Base-by-base conservation (phyloP, 2,797 vertebrate genomes). In the Coreius guichenoti region DNA sequence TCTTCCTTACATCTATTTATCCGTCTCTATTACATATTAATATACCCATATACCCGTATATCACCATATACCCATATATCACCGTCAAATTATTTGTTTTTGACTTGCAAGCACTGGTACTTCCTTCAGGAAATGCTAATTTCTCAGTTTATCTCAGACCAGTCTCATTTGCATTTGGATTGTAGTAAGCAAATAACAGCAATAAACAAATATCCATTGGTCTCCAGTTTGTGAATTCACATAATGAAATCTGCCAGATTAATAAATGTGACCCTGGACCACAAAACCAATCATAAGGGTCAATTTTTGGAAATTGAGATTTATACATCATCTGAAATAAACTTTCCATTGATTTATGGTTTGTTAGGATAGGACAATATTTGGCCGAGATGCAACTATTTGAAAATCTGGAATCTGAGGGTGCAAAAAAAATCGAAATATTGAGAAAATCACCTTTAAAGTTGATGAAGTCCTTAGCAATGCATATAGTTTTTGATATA, bases 111-210 rank as follows among this genome's bases (percentile, higher is more conserved):
- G 19, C 39, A 26, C 23, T 47, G 31, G 12, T 4, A 54, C 47
- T 54, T 54, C 17, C 29, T 51, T 13, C 29, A 13, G 26, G 47
- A 74, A 75, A 75, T 75, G 19, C 47, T 0, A 4, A 8, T 14
- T 23, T 74, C 17, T 31, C 45, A 21, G 26, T 31, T 49, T 0
- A 19, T 31, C 26, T 49, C 72, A 51, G 43, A 54, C 23, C 8
- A 21, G 76, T 29, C 31, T 65, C 83, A 47, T 79, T 82, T 77
- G 26, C 47, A 13, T 77, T 45, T 31, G 23, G 72, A 61, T 75
- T 80, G 81, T 85, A 69, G 81, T 70, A 85, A 89, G 77, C 36
- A 78, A 77, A 29, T 47, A 13, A n/a, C 23, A 81, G 29, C 39
- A 61, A 78, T 51, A 43, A 74, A 36, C 63, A 29, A 54, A 75